phyloP scores from a whole-genome alignment of 92 coral and sea anemone genomes.

The Umimayanthus chanpuru region DNA sequence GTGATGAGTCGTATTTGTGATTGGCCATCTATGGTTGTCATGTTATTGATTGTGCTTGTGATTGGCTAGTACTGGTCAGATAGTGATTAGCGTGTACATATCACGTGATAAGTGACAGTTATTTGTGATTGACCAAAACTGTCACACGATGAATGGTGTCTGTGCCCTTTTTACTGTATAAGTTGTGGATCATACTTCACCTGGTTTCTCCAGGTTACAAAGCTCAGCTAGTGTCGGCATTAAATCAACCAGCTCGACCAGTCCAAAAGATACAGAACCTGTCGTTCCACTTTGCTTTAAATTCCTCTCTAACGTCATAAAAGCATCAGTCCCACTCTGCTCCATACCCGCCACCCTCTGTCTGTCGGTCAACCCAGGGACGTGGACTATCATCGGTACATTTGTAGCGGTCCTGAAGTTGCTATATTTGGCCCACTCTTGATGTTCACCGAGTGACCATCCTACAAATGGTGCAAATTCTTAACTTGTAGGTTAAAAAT shows the following conservation, averaged over 20 bases:
- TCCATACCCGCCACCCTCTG: background rate
- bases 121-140: too few species aligned
- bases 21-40: background rate
- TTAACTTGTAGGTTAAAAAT: too few species aligned
- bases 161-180: background rate
- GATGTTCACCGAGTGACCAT: slow-evolving; percentile 86
- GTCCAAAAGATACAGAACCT: slow-evolving; percentile 56
- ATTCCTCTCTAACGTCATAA: background rate
- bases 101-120: too few species aligned
- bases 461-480: slow-evolving; percentile 41
- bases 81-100: too few species aligned
- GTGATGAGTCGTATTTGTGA: background rate
- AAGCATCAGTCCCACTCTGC: background rate
- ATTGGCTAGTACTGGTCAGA: background rate
- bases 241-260: slow-evolving; percentile 80
- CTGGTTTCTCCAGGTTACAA: slow-evolving; percentile 62
- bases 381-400: slow-evolving; percentile 76
- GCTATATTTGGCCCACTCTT: slow-evolving; percentile 84
- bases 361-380: slow-evolving; percentile 69
- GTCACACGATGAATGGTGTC: too few species aligned
- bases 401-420: slow-evolving; percentile 82
- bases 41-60: background rate
- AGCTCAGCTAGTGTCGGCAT: slow-evolving; percentile 86
- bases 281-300: background rate
- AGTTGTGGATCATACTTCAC: slow-evolving; percentile 26